Evolutionary conservation across 2,113 vertebrate genomes (phyloP).

Genomic region (Urocynchramus pylzowi): DNA sequence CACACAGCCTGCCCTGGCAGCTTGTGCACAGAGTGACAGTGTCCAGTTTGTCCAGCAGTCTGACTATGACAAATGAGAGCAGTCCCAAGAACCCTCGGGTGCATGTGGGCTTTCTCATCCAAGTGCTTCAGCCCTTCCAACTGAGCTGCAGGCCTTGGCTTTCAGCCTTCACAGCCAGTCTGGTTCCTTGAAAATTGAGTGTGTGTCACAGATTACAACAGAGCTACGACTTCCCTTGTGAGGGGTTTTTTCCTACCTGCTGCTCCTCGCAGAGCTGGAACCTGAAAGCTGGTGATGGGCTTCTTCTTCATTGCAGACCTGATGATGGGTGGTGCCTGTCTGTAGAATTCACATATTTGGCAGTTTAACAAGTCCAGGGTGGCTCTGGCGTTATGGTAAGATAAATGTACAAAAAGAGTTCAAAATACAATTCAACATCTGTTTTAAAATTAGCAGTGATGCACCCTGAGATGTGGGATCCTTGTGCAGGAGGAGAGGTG

Average conservation of each 20-base stretch:
- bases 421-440: neutral
- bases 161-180: neutral
- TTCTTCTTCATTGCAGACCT: neutral
- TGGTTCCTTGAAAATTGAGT: neutral
- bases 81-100: neutral
- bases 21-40: accelerated
- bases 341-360: neutral
- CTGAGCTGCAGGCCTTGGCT: conserved; percentile 5
- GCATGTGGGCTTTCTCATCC: neutral
- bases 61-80: neutral
- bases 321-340: neutral
- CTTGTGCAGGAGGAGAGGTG: neutral
- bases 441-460: neutral
- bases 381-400: neutral
- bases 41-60: neutral
- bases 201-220: neutral
- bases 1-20: neutral
- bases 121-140: neutral
- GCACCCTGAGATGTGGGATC: accelerated
- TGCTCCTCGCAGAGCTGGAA: neutral
- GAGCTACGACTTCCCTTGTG: neutral
- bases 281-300: neutral
- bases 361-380: neutral
- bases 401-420: neutral
- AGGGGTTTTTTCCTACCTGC: neutral